Evolutionary conservation across 2,888 invertebrate genomes (phyloP).

Genomic region (Tinea trinotella): DNA sequence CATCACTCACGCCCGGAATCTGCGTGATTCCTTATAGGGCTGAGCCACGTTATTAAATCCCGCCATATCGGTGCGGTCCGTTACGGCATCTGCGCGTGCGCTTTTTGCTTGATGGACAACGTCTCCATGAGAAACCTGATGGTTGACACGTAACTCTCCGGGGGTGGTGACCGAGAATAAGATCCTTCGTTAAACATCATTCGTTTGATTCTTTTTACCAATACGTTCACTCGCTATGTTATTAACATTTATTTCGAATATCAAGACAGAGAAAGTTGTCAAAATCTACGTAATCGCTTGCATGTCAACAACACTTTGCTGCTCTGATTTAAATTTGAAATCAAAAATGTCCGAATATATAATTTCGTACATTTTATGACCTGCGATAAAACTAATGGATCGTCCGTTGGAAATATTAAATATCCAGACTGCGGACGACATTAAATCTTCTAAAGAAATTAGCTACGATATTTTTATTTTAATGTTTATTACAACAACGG

Average conservation of each 20-base stretch:
- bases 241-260: too few relatives aligned
- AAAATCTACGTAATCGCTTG: neutral
- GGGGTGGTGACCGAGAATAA: neutral
- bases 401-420: neutral
- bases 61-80: slow-evolving; percentile 53
- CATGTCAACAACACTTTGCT: neutral
- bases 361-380: neutral
- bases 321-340: neutral
- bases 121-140: slow-evolving; percentile 5
- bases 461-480: too few relatives aligned
- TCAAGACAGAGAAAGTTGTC: neutral
- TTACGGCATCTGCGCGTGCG: slow-evolving; percentile 32
- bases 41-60: slow-evolving; percentile 55
- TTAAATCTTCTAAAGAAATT: too few relatives aligned
- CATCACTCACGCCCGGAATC: slow-evolving; percentile 31
- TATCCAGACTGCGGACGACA: too few relatives aligned
- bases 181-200: neutral
- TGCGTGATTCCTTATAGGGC: slow-evolving; percentile 45
- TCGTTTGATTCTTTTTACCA: neutral
- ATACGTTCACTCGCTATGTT: neutral
- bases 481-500: too few relatives aligned
- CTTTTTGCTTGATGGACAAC: slow-evolving; percentile 35
- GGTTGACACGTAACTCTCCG: neutral
- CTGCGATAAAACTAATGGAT: neutral
- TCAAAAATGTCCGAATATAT: neutral